A percentile compares a stretch with the other conserved stretches of the same genome.
These are phyloP conservation scores for Tineola bisselliella DNA, from an alignment of 2,888 invertebrate species.

Conservation along the genomic window DNA sequence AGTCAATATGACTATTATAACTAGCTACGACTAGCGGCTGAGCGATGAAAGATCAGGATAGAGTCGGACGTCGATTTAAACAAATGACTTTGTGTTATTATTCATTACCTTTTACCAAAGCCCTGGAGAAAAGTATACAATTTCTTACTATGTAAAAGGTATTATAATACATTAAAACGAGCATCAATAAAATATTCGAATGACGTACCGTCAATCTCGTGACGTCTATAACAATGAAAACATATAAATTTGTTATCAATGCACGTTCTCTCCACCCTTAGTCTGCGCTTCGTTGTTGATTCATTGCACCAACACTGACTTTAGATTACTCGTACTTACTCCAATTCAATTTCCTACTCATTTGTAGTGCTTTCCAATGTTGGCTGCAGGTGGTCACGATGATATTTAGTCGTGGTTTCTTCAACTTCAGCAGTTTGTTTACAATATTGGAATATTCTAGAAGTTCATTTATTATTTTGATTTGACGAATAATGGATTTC, in stretches of 20 bases:
- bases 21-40: too few relatives aligned
- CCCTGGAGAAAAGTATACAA: too few relatives aligned
- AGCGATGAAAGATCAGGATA: too few relatives aligned
- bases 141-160: too few relatives aligned
- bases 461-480: too few relatives aligned
- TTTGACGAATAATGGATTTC: too few relatives aligned
- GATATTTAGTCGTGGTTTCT: background rate
- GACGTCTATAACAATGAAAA: slow-evolving; percentile 8
- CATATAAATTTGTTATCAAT: slow-evolving; percentile 10
- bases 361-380: slow-evolving; percentile 21
- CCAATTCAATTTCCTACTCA: slow-evolving; percentile 25
- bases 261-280: slow-evolving; percentile 13
- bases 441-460: background rate
- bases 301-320: slow-evolving; percentile 21
- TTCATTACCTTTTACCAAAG: too few relatives aligned
- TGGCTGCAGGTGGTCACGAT: slow-evolving; percentile 14
- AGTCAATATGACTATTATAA: background rate
- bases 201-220: background rate
- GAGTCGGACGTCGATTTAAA: too few relatives aligned
- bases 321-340: slow-evolving; percentile 7
- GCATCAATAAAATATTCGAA: background rate
- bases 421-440: background rate
- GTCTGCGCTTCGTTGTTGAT: slow-evolving; percentile 18
- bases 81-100: too few relatives aligned
- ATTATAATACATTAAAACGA: too few relatives aligned